Conservation (phyloP, 2,797 vertebrate species). For the Xiphophorus birchmanni region DNA sequence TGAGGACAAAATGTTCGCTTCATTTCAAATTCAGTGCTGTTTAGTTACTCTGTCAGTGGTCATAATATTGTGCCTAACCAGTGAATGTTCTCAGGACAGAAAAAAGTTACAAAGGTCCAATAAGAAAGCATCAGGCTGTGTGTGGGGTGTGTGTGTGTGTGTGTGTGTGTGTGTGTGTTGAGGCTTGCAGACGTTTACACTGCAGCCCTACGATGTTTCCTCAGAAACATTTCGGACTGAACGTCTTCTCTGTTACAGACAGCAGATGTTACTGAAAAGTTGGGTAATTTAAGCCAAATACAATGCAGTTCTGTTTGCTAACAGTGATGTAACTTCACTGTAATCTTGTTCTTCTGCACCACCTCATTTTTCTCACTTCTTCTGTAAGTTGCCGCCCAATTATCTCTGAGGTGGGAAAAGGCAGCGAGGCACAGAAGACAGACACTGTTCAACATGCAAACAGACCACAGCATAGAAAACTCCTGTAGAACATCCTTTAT, state of each 20-base stretch:
- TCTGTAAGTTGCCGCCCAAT: neutral
- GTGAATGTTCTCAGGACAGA: too few relatives aligned
- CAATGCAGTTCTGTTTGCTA: neutral
- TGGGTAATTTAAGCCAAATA: neutral
- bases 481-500: neutral
- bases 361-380: neutral
- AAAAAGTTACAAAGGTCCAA: too few relatives aligned
- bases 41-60: too few relatives aligned
- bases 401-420: slow-evolving; percentile 1
- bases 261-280: neutral
- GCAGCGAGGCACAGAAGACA: neutral
- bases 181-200: neutral
- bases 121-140: too few relatives aligned
- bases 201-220: neutral
- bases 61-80: too few relatives aligned
- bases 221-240: neutral
- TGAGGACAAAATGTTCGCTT: neutral
- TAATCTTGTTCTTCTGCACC: neutral
- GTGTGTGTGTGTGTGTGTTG: too few relatives aligned
- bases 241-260: neutral
- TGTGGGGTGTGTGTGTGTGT: too few relatives aligned
- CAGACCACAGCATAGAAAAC: neutral
- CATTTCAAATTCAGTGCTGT: too few relatives aligned
- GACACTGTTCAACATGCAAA: neutral
- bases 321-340: slow-evolving; percentile 4